Evolutionary conservation across 1,140 invertebrate genomes (phyloP).

Genomic region (Acromyrmex heyeri): DNA sequence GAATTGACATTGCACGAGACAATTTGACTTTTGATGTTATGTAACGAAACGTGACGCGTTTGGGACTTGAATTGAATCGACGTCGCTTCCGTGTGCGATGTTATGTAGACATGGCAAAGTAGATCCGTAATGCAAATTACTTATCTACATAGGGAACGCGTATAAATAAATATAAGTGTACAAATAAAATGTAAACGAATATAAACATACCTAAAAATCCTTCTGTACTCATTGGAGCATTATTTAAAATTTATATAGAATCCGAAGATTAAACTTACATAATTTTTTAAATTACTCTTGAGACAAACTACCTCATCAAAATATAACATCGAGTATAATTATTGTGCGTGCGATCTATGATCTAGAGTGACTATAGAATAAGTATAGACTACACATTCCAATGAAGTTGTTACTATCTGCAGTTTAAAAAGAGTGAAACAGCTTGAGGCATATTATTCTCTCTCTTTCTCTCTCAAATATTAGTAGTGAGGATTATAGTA

Average conservation of each 20-base stretch:
- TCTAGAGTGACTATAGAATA: too few relatives aligned
- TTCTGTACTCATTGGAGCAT: not conserved
- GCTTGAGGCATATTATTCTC: too few relatives aligned
- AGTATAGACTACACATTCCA: too few relatives aligned
- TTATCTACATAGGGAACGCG: conserved; percentile 6
- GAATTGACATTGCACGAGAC: conserved; percentile 2
- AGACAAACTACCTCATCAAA: not conserved
- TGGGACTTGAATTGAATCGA: not conserved
- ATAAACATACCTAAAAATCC: conserved; percentile 1
- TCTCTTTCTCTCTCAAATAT: too few relatives aligned
- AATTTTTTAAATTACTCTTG: not conserved
- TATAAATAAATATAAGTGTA: not conserved
- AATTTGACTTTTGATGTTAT: conserved; percentile 41
- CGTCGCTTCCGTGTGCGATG: not conserved
- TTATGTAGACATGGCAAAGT: not conserved
- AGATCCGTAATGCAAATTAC: not conserved
- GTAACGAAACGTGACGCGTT: conserved; percentile 38
- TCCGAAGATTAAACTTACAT: too few relatives aligned
- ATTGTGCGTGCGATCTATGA: not conserved
- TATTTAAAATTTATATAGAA: not conserved
- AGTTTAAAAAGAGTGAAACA: too few relatives aligned
- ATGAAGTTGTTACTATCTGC: too few relatives aligned
- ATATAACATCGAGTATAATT: not conserved
- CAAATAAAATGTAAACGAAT: not conserved
- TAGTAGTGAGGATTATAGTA: too few relatives aligned